Conservation (phyloP, 2,888 invertebrate species). For the Yponomeuta cagnagella region DNA sequence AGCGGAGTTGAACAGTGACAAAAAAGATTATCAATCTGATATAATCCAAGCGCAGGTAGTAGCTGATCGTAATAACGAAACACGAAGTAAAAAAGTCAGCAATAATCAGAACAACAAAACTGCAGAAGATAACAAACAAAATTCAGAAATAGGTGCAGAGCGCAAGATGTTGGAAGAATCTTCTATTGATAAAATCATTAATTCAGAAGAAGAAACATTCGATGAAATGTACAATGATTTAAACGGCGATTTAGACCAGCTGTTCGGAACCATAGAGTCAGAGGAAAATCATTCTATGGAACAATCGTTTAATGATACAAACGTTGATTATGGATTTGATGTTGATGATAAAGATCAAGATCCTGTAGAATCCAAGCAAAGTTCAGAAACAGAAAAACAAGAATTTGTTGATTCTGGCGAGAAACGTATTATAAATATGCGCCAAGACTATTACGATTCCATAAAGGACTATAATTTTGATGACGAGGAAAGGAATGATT, state of each 20-base stretch:
- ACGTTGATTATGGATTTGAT: background rate
- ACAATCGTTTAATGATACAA: background rate
- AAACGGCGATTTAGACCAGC: slow-evolving; percentile 41
- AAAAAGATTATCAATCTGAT: too few species aligned
- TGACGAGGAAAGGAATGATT: background rate
- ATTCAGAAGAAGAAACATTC: slow-evolving; percentile 33
- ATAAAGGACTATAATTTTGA: slow-evolving; percentile 14
- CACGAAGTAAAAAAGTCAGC: too few species aligned
- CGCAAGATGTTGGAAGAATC: background rate
- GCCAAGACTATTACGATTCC: slow-evolving; percentile 21
- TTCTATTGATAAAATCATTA: background rate
- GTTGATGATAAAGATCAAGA: background rate
- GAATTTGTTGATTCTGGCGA: slow-evolving; percentile 29
- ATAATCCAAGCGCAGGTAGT: too few species aligned
- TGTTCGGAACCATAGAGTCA: slow-evolving; percentile 36
- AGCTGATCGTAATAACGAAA: too few species aligned
- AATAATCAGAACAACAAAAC: slow-evolving; percentile 10
- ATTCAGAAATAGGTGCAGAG: slow-evolving; percentile 12
- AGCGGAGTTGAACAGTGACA: too few species aligned
- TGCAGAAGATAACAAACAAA: slow-evolving; percentile 16
- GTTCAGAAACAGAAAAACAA: slow-evolving; percentile 31
- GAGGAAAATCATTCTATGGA: background rate
- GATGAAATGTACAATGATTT: slow-evolving; percentile 42
- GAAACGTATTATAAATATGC: slow-evolving; percentile 20
- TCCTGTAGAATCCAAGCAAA: background rate